Evolutionary conservation across 2,888 invertebrate genomes (phyloP), one percentile per base, ranked within the genome.

Genomic region (Schizotus pectinicornis): DNA sequence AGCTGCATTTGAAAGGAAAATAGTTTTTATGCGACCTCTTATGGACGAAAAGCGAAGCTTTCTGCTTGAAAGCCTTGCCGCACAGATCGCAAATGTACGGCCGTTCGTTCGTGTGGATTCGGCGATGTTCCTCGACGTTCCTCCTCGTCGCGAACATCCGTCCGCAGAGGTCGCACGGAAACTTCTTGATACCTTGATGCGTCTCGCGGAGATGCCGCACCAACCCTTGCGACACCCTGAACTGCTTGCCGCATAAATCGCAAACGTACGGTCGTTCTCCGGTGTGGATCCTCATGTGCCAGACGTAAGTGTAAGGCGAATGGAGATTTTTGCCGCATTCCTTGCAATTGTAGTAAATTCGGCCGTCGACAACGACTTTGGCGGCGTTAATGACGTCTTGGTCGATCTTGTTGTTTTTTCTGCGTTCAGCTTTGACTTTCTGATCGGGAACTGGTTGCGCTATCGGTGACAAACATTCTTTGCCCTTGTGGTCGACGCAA

Each of bases 261-360:
- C 88, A 88, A 1, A 86, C 84, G 74, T 84, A 87, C 1, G 87
- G 86, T 42, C 85, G 80, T 75, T 87, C 88, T 1, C 87, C 87
- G 6, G 87, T 85, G 72, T 88, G 88, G 52, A 87, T 87, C 8
- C 87, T 80, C 71, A 81, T 79, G 71, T 88, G 88, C 80, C 84
- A 85, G 38, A 83, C 76, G 69, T 84, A 87, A 0, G 87, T 86
- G 73, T 87, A 86, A 2, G 85, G 78, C 0, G 87, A 85, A 67
- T 84, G 83, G 14, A 88, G 75, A 59, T 81, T 82, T 71, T 85
- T 86, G 0, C 84, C 84, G 70, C 88, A 88, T 9, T 80, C 76
- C 37, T 77, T 78, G 68, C 88, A 88, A 41, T 81, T 80, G 70
- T 85, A 88, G 67, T 80, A 84, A 6, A 81, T 74, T 59, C 82